Conservation (phyloP, 2,113 vertebrate species). For the Cacatua alba region DNA sequence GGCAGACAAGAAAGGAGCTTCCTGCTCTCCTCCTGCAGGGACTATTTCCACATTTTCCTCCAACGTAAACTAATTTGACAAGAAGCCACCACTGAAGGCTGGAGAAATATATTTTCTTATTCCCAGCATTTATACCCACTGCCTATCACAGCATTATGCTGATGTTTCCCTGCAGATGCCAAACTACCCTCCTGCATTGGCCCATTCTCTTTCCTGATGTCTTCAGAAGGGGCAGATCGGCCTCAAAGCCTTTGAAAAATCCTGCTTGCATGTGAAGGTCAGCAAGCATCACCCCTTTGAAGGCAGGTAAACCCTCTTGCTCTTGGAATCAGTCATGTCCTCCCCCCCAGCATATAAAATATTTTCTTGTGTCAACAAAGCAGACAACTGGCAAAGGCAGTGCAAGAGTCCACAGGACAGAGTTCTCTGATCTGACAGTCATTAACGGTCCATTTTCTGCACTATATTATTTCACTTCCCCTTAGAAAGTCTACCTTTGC, state of each 20-base stretch:
- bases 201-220: background rate
- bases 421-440: background rate
- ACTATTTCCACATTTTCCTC: background rate
- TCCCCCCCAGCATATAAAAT: rapidly evolving
- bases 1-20: background rate
- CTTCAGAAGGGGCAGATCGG: background rate
- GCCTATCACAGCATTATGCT: background rate
- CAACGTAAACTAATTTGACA: background rate
- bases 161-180: background rate
- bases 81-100: background rate
- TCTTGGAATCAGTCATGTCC: background rate
- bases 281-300: background rate
- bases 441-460: background rate
- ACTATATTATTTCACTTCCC: background rate
- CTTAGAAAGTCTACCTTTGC: background rate
- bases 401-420: background rate
- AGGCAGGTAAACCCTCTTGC: background rate
- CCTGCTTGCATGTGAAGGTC: rapidly evolving
- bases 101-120: background rate
- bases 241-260: background rate
- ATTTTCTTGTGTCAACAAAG: background rate
- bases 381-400: background rate
- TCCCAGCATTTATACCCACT: background rate
- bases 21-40: background rate
- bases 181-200: background rate